phyloP scores from a whole-genome alignment of 2,797 vertebrate genomes.

The Gymnothorax javanicus region DNA sequence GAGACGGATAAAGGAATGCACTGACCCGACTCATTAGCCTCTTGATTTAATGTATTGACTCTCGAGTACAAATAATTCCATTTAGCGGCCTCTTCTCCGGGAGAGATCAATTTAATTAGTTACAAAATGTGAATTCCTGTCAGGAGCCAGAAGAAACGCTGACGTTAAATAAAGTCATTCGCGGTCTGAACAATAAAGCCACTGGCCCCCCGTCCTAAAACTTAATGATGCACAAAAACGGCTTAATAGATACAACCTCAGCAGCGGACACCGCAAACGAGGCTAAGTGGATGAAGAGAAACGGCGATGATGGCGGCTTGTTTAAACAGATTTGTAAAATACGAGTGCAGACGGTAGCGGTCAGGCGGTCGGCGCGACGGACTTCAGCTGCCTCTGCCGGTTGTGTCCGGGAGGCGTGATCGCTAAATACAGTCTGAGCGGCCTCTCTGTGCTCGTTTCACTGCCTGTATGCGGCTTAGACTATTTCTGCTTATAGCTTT shows the following conservation, averaged over 20 bases:
- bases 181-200: constrained; percentile 96
- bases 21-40: constrained; percentile 98
- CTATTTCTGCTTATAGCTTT: constrained; percentile 13
- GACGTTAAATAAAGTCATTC: constrained; percentile 94
- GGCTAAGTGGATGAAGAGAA: constrained; percentile 84
- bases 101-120: constrained; percentile 99
- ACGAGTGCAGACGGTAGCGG: constrained; percentile 57
- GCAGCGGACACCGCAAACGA: constrained; percentile 84
- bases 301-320: constrained; percentile 76
- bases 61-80: constrained; percentile 97
- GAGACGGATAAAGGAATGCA: constrained; percentile 93
- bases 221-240: constrained; percentile 95
- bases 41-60: constrained; percentile 99
- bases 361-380: too few relatives aligned
- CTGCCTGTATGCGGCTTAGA: constrained; percentile 23
- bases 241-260: constrained; percentile 89
- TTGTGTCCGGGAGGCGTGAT: constrained; percentile 22
- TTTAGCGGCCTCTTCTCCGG: constrained; percentile 91
- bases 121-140: constrained; percentile 98
- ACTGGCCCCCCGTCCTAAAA: constrained; percentile 88
- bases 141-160: constrained; percentile 95
- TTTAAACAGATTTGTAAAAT: constrained; percentile 80
- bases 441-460: background rate
- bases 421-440: constrained; percentile 5
- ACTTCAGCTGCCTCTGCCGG: background rate